These are phyloP conservation scores for Anabacerthia variegaticeps DNA, from an alignment of 2,797 vertebrate species.

Conservation along the genomic window DNA sequence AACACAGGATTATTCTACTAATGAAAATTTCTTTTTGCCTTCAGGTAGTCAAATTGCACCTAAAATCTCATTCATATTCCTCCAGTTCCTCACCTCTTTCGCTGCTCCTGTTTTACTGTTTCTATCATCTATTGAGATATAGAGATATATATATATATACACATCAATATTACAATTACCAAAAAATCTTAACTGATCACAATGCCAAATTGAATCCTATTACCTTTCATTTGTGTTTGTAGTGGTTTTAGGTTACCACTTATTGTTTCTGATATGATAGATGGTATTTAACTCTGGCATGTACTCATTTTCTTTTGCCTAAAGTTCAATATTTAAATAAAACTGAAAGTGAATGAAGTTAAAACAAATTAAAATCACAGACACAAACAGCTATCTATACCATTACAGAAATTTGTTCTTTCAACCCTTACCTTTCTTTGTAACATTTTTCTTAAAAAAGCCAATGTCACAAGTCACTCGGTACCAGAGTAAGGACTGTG, in stretches of 20 bases:
- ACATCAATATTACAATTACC: neutral
- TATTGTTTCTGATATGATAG: neutral
- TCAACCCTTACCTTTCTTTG: neutral
- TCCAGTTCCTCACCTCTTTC: neutral
- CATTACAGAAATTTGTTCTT: neutral
- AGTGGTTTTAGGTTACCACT: neutral
- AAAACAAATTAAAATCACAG: neutral
- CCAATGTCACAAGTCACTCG: neutral
- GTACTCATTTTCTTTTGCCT: neutral
- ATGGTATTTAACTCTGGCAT: neutral
- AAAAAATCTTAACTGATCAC: neutral
- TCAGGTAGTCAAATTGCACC: neutral
- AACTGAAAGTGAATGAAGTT: neutral
- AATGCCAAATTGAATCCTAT: neutral
- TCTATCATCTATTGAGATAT: neutral
- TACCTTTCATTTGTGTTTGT: neutral
- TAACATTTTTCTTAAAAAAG: neutral
- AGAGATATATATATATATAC: no score
- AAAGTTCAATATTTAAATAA: neutral
- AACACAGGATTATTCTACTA: neutral
- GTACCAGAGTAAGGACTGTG: neutral
- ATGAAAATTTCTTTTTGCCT: neutral
- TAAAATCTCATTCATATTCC: neutral
- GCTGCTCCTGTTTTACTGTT: neutral
- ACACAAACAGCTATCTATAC: neutral